phyloP scores from a whole-genome alignment of 2,888 invertebrate species.

The Sesia bembeciformis region DNA sequence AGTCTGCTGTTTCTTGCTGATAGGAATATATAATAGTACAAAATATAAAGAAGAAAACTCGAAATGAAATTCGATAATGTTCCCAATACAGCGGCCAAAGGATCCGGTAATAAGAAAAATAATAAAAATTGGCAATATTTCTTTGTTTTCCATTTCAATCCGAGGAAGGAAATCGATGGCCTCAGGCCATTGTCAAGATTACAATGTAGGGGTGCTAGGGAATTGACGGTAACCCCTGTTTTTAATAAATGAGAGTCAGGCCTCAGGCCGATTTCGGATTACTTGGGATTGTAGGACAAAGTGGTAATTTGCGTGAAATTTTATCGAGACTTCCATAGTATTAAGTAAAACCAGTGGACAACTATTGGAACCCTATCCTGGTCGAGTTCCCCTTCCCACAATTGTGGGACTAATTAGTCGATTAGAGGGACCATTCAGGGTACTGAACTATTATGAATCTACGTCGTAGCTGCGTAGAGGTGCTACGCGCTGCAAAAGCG shows the following conservation, averaged over 20 bases:
- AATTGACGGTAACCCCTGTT: slow-evolving; percentile 23
- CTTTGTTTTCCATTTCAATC: slow-evolving; percentile 64
- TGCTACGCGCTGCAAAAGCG: too few species aligned
- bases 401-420: too few species aligned
- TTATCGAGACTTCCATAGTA: background rate
- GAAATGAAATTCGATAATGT: background rate
- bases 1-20: too few species aligned
- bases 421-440: too few species aligned
- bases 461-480: too few species aligned
- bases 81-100: background rate
- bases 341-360: too few species aligned
- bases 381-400: too few species aligned
- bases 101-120: slow-evolving; percentile 18
- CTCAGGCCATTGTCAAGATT: slow-evolving; percentile 43
- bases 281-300: background rate
- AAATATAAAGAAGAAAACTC: too few species aligned
- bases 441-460: too few species aligned
- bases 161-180: slow-evolving; percentile 55
- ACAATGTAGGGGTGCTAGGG: slow-evolving; percentile 23
- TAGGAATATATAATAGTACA: too few species aligned
- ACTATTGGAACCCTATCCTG: too few species aligned
- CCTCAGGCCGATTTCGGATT: background rate
- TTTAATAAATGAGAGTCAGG: slow-evolving; percentile 38
- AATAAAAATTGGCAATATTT: slow-evolving; percentile 42
- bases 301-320: background rate